Percentiles rank a stretch among this genome's conserved stretches.
Evolutionary conservation across 2,888 invertebrate genomes (phyloP).

Genomic region (Camponotus fellah): DNA sequence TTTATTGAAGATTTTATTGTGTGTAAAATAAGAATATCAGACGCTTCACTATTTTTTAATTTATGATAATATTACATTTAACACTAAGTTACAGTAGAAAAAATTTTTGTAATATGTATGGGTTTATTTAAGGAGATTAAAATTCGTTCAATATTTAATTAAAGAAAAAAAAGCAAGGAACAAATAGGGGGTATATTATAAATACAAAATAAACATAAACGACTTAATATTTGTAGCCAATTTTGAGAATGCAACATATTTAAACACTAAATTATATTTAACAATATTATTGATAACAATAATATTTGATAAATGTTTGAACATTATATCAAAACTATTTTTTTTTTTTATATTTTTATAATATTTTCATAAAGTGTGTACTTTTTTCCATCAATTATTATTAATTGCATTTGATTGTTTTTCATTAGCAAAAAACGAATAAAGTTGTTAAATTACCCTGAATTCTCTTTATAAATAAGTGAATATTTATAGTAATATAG

Average conservation of each 20-base stretch:
- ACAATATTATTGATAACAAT: not conserved
- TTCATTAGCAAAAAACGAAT: not conserved
- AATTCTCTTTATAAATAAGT: not conserved
- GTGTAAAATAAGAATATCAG: not conserved
- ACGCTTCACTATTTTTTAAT: not conserved
- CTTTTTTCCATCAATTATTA: not conserved
- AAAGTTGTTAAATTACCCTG: not conserved
- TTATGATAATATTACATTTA: not conserved
- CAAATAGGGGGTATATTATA: not conserved
- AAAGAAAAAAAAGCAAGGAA: not conserved
- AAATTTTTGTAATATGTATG: not conserved
- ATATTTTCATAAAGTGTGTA: not conserved
- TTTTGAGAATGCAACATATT: not conserved
- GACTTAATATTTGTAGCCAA: not conserved
- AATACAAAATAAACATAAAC: not conserved
- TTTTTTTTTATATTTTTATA: not conserved
- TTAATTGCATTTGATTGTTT: not conserved
- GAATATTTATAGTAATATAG: constrained; percentile 4
- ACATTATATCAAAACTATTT: not conserved
- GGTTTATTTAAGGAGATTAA: not conserved
- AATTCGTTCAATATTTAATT: not conserved
- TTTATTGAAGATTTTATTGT: not conserved
- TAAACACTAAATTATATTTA: not conserved
- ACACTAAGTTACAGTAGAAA: not conserved
- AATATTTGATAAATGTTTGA: not conserved